Evolutionary conservation across 2,797 vertebrate species (phyloP), one percentile per base, ranked within the genome.

Genomic region (Merluccius polli): DNA sequence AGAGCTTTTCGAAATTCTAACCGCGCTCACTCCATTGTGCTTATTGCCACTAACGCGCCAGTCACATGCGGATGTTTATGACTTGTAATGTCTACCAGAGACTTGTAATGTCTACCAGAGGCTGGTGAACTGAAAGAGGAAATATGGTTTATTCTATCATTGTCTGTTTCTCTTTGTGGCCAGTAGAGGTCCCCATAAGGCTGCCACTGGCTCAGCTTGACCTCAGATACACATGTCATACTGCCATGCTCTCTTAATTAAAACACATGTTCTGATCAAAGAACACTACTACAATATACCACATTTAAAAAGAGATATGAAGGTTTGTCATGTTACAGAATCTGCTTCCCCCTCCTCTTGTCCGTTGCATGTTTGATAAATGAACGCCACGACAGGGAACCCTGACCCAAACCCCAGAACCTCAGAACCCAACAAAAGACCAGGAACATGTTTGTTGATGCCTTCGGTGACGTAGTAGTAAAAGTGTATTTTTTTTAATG

Each of bases 281-380:
- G 52, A n/a, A 59, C 52, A 15, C 21, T n/a, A n/a, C 52, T 59
- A 9, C 21, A 9, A 59, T 59, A 21, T 59, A n/a, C 48, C 48
- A 48, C 16, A 70, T 78, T 81, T 41, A 33, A 70, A 72, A 79
- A 79, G 8, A 0, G 65, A 30, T 16, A 15, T 68, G 52, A 24
- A n/a, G 48, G 52, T n/a, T 59, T 59, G 52, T 24, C 52, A 59
- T 59, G n/a, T 59, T 59, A 24, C 52, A 59, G 21, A 59, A 21
- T 21, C 52, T 59, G 21, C 21, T n/a, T 24, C 52, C 21, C 21
- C 52, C 21, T 38, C 78, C 71, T 59, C 81, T 80, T 76, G 81
- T 77, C 78, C 83, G 91, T 91, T 92, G 92, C 92, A 94, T 94
- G 93, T 86, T 90, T 88, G 84, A 85, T 87, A 86, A 82, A 88